These are phyloP conservation scores for Cyprinella venusta DNA, from an alignment of 2,797 vertebrate species.

Conservation along the genomic window DNA sequence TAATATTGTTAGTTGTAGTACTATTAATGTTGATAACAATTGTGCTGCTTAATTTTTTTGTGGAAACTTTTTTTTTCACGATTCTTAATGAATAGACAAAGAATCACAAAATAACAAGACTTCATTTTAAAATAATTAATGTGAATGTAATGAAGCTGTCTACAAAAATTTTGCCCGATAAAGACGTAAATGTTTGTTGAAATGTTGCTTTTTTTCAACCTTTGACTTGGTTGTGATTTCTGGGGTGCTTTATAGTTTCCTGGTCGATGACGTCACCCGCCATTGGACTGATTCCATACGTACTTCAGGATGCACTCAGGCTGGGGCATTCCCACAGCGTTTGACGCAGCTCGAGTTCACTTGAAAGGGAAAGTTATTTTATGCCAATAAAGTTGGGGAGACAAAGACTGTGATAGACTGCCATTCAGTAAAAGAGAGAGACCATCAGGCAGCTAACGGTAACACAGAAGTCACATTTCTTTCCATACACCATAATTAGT, in stretches of 20 bases:
- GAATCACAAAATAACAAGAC: neutral
- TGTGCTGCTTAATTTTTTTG: neutral
- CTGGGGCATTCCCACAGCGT: too few species aligned
- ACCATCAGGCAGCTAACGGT: neutral
- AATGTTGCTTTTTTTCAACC: neutral
- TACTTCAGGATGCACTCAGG: too few species aligned
- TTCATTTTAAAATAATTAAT: neutral
- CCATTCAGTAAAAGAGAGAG: neutral
- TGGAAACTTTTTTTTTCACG: neutral
- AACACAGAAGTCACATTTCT: neutral
- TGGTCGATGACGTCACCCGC: too few species aligned
- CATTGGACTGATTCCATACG: too few species aligned
- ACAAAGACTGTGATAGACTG: neutral
- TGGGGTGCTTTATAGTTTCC: too few species aligned
- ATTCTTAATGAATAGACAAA: neutral
- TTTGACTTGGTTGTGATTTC: too few species aligned
- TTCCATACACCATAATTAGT: conserved; percentile 19
- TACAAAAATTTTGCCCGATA: neutral
- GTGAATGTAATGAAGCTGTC: neutral
- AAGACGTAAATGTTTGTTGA: neutral
- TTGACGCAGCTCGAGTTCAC: too few species aligned
- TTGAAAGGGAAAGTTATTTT: neutral
- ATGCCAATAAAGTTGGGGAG: neutral
- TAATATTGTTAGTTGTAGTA: neutral
- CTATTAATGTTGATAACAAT: neutral